Evolutionary conservation across 2,113 vertebrate genomes (phyloP).

Genomic region (Isichthys henryi): DNA sequence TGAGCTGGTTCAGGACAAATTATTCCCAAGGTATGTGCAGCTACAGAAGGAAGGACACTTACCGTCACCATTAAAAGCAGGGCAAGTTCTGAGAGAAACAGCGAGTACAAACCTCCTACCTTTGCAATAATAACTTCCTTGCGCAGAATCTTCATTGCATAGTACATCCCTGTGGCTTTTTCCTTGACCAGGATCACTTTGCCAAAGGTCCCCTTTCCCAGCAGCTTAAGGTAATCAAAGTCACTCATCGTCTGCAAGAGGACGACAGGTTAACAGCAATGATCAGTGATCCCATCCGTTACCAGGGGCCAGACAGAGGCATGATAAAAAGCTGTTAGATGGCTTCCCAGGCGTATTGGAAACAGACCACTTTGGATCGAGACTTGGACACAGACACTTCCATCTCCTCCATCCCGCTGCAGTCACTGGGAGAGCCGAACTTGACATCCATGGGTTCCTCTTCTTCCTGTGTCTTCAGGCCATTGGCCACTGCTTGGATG

Average conservation of each 20-base stretch:
- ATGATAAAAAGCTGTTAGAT: background rate
- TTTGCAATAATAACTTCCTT: constrained; percentile 96
- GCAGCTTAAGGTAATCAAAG: constrained; percentile 91
- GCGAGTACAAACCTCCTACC: constrained; percentile 44
- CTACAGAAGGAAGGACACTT: background rate
- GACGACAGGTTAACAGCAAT: background rate
- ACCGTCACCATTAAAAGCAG: background rate
- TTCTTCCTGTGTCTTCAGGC: constrained; percentile 76
- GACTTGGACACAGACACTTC: constrained; percentile 75
- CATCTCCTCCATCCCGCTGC: constrained; percentile 70
- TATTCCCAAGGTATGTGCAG: background rate
- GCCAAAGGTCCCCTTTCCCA: constrained; percentile 93
- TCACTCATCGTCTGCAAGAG: constrained; percentile 84
- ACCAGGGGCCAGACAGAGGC: background rate
- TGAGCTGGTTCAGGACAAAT: background rate
- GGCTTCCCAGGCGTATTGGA: background rate
- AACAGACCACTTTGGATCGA: constrained; percentile 79
- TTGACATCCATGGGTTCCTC: constrained; percentile 77
- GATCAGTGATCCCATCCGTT: background rate
- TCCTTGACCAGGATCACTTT: constrained; percentile 91
- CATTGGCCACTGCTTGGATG: constrained; percentile 86
- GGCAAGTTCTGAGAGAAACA: background rate
- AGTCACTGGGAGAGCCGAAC: constrained; percentile 70
- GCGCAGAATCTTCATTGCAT: constrained; percentile 92
- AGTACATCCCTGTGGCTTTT: constrained; percentile 83